Percentiles rank a stretch among this genome's conserved stretches.
Evolutionary conservation across 1,140 invertebrate genomes (phyloP).

Genomic region (Eulimnadia texana): DNA sequence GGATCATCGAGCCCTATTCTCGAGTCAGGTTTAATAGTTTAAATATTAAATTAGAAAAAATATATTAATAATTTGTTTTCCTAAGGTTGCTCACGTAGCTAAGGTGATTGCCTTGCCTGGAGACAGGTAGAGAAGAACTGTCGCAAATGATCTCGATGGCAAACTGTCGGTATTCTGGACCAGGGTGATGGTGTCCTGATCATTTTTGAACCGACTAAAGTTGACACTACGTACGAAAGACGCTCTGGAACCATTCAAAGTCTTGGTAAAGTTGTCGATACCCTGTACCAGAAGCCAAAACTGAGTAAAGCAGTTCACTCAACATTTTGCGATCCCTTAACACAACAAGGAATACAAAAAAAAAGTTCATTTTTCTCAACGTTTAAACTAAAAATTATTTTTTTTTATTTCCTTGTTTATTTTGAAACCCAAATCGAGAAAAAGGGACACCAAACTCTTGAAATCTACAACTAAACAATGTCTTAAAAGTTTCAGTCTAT

Average conservation of each 20-base stretch:
- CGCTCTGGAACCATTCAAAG: constrained; percentile 93
- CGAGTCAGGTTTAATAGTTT: constrained; percentile 87
- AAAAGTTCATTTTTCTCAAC: no score
- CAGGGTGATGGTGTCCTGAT: constrained; percentile 95
- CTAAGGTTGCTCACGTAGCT: constrained; percentile 67
- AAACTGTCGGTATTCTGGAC: constrained; percentile 93
- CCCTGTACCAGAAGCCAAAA: constrained; percentile 94
- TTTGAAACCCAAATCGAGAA: not conserved
- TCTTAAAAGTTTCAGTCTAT: not conserved
- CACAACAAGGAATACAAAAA: no score
- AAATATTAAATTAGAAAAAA: not conserved
- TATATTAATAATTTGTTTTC: constrained; percentile 19
- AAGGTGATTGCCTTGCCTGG: constrained; percentile 74
- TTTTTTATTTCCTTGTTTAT: not conserved
- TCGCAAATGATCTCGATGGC: constrained; percentile 99
- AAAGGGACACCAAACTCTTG: not conserved
- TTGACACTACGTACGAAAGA: constrained; percentile 95
- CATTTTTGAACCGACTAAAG: constrained; percentile 87
- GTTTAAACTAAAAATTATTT: not conserved
- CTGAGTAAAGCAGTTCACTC: constrained; percentile 65
- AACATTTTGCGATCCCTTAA: no score
- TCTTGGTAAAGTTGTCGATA: constrained; percentile 98
- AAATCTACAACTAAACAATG: no score
- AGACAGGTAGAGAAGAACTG: constrained; percentile 90
- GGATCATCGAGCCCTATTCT: constrained; percentile 98